These are phyloP conservation scores for Hetaerina americana DNA, from an alignment of 1,140 invertebrate species.

Conservation along the genomic window DNA sequence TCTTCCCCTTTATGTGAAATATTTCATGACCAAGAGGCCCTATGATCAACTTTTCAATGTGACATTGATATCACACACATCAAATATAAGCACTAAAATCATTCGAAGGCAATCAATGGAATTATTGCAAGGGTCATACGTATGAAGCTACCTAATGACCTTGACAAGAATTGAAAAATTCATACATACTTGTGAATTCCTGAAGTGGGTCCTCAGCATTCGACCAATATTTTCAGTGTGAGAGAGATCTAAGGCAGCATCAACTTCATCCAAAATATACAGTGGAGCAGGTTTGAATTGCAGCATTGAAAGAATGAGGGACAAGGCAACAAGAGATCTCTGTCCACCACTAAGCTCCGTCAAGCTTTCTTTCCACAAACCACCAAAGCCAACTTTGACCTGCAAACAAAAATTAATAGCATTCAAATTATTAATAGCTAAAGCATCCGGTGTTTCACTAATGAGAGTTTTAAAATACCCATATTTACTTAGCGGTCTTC, in stretches of 20 bases:
- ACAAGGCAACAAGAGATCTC: constrained; percentile 89
- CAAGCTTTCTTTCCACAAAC: constrained; percentile 91
- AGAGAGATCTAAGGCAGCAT: constrained; percentile 93
- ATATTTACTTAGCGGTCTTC: neutral
- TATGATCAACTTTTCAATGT: too few relatives aligned
- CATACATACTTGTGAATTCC: constrained; percentile 65
- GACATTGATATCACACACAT: too few relatives aligned
- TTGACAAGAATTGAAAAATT: neutral
- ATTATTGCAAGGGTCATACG: too few relatives aligned
- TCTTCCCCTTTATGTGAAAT: too few relatives aligned
- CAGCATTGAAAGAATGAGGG: constrained; percentile 90
- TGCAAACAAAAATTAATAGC: constrained; percentile 22
- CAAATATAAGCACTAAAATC: too few relatives aligned
- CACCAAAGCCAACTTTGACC: constrained; percentile 86
- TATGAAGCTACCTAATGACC: too few relatives aligned
- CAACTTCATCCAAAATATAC: constrained; percentile 98
- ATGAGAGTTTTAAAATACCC: neutral
- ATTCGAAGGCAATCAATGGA: too few relatives aligned
- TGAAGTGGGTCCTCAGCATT: constrained; percentile 92
- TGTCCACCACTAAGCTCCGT: constrained; percentile 94
- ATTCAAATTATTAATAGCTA: neutral
- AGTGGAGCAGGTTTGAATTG: constrained; percentile 95
- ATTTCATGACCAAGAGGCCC: too few relatives aligned
- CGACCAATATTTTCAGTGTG: constrained; percentile 98
- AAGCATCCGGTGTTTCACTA: neutral